These are phyloP conservation scores for Ecliptopera silaceata DNA, from an alignment of 2,888 invertebrate genomes.

Conservation along the genomic window DNA sequence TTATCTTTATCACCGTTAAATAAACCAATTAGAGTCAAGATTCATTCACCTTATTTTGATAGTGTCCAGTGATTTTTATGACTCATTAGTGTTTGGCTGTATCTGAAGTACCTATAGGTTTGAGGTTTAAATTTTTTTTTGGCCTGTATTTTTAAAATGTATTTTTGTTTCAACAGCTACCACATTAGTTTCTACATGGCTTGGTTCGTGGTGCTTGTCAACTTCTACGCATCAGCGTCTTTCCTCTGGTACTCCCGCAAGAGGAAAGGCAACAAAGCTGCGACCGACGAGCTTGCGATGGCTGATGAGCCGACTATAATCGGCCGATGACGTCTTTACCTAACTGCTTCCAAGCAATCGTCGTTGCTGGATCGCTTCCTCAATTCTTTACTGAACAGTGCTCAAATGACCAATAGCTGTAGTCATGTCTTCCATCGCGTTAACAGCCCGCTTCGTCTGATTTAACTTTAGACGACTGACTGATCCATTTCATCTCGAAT, in stretches of 20 bases:
- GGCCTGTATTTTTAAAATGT: too few relatives aligned
- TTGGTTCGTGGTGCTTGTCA: constrained; percentile 89
- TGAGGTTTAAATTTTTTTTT: too few relatives aligned
- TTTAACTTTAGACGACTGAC: constrained; percentile 43
- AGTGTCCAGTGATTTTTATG: too few relatives aligned
- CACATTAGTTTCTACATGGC: constrained; percentile 89
- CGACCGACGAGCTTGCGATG: constrained; percentile 91
- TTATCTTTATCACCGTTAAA: too few relatives aligned
- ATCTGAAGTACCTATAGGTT: too few relatives aligned
- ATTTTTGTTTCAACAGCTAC: constrained; percentile 71
- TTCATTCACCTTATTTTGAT: too few relatives aligned
- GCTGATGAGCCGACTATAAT: constrained; percentile 94
- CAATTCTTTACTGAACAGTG: constrained; percentile 75
- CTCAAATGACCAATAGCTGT: constrained; percentile 78
- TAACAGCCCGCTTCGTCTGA: constrained; percentile 40
- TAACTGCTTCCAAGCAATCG: constrained; percentile 43
- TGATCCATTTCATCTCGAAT: constrained; percentile 41
- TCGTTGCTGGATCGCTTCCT: constrained; percentile 57
- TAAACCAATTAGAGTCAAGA: too few relatives aligned
- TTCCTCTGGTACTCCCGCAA: constrained; percentile 93
- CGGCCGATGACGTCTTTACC: constrained; percentile 81
- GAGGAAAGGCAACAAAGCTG: constrained; percentile 92
- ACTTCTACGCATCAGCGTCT: constrained; percentile 86
- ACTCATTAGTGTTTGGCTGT: too few relatives aligned
- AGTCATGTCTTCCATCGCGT: constrained; percentile 71